Evolutionary conservation across 2,888 invertebrate genomes (phyloP), one percentile per base, ranked within the genome.

Genomic region (Chesias legatella): DNA sequence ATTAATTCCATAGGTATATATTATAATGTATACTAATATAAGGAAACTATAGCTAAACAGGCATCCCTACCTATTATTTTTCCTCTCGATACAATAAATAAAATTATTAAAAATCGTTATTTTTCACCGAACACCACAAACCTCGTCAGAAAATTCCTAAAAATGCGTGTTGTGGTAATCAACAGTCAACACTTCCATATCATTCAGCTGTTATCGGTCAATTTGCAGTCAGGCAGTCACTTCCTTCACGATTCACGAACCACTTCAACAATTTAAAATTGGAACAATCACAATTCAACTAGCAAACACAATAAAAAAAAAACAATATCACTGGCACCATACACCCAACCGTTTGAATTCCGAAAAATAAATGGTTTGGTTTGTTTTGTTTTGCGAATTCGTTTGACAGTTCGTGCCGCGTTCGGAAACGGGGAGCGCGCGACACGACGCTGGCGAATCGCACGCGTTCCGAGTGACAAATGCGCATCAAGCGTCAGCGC

Each of bases 391-490:
- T 63, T 52, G 60, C 61, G 51, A 60, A 70, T 49, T 43, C 54
- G 49, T 53, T 54, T 58, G 55, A 54, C 58, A 56, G 51, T 37
- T 48, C 34, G 39, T 41, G 58, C 56, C 51, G 59, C 67, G 67
- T 73, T 76, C 68, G 60, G 48, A 67, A 61, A 67, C 57, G 55
- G 69, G 64, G 69, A 64, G 71, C 74, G 71, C 68, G 62, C 65
- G 62, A 63, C 61, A 63, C 63, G 51, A 63, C 73, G 63, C 70
- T 69, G 60, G 67, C 67, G 65, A 63, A 66, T 67, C 67, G 73
- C 63, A 70, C 65, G 68, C 76, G 69, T 74, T 73, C 73, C 67
- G 70, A 84, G 79, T 85, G 85, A 85, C 85, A 86, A 86, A 86
- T 82, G 84, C 73, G 77, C 78, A 76, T 75, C 77, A 73, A 74